A percentile compares a stretch with the other conserved stretches of the same genome.
These are phyloP conservation scores for Dasyurus viverrinus DNA, from an alignment of 2,113 vertebrate species.

Conservation along the genomic window DNA sequence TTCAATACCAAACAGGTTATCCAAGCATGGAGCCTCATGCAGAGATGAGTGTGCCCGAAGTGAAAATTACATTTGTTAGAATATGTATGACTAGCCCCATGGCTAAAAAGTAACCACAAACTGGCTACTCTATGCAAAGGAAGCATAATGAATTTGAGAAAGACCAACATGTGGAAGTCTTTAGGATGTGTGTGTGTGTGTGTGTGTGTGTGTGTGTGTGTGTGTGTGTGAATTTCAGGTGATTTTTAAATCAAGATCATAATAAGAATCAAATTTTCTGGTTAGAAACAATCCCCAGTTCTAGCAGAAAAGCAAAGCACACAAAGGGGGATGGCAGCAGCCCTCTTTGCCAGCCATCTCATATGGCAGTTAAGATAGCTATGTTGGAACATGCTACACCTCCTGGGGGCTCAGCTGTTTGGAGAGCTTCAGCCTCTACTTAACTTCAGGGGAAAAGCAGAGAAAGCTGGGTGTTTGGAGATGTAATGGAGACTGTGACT, in stretches of 20 bases:
- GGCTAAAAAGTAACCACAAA: not conserved
- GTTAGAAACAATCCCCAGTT: not conserved
- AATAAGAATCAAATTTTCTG: not conserved
- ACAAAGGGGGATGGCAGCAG: not conserved
- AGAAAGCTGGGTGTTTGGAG: not conserved
- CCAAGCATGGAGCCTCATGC: not conserved
- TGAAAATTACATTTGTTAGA: not conserved
- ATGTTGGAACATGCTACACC: not conserved
- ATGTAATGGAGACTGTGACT: not conserved
- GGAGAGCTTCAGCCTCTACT: not conserved
- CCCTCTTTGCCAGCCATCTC: not conserved
- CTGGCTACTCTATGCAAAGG: not conserved
- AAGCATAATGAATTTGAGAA: not conserved
- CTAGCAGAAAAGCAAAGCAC: not conserved
- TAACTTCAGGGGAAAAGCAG: not conserved
- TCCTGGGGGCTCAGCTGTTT: not conserved
- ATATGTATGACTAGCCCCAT: not conserved
- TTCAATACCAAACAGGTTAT: not conserved
- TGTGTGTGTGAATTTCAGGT: not conserved
- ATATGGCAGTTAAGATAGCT: not conserved
- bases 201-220: not conserved
- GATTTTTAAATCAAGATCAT: not conserved
- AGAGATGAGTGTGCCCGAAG: not conserved
- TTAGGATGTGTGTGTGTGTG: not conserved
- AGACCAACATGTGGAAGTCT: not conserved